Evolutionary conservation across 2,113 vertebrate species (phyloP), one percentile per base, ranked within the genome.

Genomic region (Rafetus swinhoei): DNA sequence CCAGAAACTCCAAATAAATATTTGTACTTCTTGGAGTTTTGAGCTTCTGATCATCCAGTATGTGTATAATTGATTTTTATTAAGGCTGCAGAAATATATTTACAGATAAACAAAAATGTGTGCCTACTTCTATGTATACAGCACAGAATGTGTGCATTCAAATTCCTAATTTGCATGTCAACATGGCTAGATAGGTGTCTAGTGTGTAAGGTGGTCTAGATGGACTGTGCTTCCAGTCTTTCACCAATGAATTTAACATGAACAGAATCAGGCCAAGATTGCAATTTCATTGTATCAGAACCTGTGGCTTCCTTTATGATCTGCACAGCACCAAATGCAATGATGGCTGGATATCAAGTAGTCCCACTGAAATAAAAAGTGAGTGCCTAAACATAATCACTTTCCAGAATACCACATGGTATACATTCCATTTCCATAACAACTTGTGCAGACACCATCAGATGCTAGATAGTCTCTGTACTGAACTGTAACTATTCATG

Each of bases 81-180:
- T 60, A 60, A 29, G 25, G 25, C 5, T 60, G 25, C 59, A 60
- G 25, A 29, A 27, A 24, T 60, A 11, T 11, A 60, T 60, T 60
- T 60, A 60, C 59, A 29, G 59, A 27, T 29, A 60, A 25, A 54
- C 14, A 54, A 14, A 29, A 60, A 29, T 27, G 12, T 27, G 59
- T 29, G 25, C 12, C 24, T 60, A 2, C 25, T 60, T 11, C 25
- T 29, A 54, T 14, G 14, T 54, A 54, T 14, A 54, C 53, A 12
- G 53, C 14, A 54, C 10, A 54, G 14, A 54, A 54, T 54, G 35
- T 19, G 57, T 0, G 0, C 4, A 53, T 9, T 4, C 1, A 81
- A 21, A 56, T 81, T 85, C 82, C 50, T 2, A 60, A 3, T 79
- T n/a, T 85, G 4, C 29, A 24, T 4, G 59, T 21, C 77, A 15